phyloP scores from a whole-genome alignment of 1,140 invertebrate genomes.

The Colletes latitarsis region DNA sequence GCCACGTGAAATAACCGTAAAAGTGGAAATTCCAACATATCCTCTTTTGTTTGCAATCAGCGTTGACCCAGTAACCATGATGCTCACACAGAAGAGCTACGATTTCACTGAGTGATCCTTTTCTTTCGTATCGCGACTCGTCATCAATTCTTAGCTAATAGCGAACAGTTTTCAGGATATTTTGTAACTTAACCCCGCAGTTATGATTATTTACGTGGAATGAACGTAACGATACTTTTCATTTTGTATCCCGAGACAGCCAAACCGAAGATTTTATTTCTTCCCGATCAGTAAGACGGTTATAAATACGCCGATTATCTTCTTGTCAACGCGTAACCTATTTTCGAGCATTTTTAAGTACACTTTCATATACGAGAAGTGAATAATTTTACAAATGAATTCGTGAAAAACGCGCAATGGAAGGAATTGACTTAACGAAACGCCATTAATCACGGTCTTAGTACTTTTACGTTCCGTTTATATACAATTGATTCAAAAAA shows the following conservation, averaged over 20 bases:
- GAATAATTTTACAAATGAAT: too few relatives aligned
- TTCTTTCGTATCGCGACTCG: conserved; percentile 2
- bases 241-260: neutral
- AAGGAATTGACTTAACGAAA: too few relatives aligned
- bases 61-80: conserved; percentile 56
- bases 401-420: too few relatives aligned
- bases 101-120: conserved; percentile 51
- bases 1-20: conserved; percentile 43
- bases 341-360: too few relatives aligned
- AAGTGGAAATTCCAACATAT: conserved; percentile 38
- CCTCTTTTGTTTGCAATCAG: conserved; percentile 39
- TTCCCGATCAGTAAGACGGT: too few relatives aligned
- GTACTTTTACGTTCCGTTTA: neutral
- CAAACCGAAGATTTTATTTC: neutral
- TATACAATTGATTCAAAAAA: neutral
- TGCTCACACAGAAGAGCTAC: conserved; percentile 29
- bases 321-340: too few relatives aligned
- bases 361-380: too few relatives aligned
- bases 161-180: conserved; percentile 29
- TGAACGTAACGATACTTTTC: neutral
- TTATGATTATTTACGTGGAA: conserved; percentile 22
- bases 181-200: neutral
- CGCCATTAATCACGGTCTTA: too few relatives aligned
- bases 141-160: conserved; percentile 37
- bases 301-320: neutral